These are phyloP conservation scores for Ceratitis capitata DNA, from an alignment of 1,140 invertebrate genomes.

Conservation along the genomic window DNA sequence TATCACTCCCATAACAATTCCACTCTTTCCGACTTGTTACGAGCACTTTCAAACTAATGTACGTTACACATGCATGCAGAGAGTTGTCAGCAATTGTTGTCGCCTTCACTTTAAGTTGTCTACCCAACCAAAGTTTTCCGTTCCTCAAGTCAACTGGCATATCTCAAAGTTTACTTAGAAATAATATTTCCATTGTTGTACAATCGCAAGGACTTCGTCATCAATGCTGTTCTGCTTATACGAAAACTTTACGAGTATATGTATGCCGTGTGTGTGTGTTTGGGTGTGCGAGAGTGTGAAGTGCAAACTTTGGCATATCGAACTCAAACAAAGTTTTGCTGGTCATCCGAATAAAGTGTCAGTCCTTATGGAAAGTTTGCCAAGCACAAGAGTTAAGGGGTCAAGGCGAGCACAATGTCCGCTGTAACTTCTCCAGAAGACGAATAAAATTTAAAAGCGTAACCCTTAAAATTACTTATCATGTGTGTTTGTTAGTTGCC, in stretches of 20 bases:
- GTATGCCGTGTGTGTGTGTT: neutral
- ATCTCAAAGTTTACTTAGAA: constrained; percentile 38
- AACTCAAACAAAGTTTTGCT: neutral
- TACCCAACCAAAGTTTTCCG: neutral
- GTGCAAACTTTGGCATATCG: constrained; percentile 12
- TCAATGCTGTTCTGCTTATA: neutral
- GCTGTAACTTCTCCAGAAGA: too few species aligned
- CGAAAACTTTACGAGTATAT: neutral
- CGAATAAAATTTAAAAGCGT: too few species aligned
- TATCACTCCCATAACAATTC: constrained; percentile 19
- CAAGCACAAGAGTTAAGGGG: neutral
- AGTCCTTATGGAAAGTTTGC: neutral
- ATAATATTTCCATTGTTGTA: constrained; percentile 21
- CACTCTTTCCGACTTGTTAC: neutral
- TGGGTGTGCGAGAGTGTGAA: constrained; percentile 1
- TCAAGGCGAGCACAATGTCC: neutral
- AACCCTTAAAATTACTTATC: too few species aligned
- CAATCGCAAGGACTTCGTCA: neutral
- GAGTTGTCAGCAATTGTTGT: neutral
- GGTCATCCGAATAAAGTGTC: constrained; percentile 1
- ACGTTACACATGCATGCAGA: neutral
- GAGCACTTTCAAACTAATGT: neutral
- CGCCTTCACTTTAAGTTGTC: neutral
- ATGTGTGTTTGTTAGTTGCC: too few species aligned
- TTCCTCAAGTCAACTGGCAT: neutral